These are phyloP conservation scores for Agelaius tricolor DNA, from an alignment of 2,113 vertebrate species.

Conservation along the genomic window DNA sequence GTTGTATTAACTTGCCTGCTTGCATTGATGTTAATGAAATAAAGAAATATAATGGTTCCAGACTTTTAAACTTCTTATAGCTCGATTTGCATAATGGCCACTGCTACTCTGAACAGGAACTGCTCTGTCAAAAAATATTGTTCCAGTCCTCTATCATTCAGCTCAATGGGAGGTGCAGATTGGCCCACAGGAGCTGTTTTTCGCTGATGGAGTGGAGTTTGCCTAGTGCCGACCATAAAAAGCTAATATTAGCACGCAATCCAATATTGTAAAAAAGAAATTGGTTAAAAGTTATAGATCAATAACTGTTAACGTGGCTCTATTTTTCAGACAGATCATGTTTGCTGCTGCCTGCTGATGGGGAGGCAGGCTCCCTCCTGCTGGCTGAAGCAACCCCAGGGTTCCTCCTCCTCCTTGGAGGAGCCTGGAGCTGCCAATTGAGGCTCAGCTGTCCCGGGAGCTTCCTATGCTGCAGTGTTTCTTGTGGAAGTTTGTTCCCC, in stretches of 20 bases:
- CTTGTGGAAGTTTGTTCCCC: neutral
- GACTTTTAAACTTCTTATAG: conserved; percentile 71
- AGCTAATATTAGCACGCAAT: neutral
- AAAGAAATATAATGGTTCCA: conserved; percentile 72
- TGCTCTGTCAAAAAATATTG: conserved; percentile 54
- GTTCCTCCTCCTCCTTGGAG: neutral
- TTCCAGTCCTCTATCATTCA: conserved; percentile 27
- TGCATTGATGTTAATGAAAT: conserved; percentile 55
- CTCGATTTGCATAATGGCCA: conserved; percentile 63
- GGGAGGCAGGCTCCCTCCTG: neutral
- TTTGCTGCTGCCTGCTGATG: neutral
- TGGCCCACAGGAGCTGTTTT: conserved; percentile 1
- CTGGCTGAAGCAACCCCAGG: neutral
- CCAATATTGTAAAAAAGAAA: conserved; percentile 40
- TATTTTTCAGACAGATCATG: conserved; percentile 21
- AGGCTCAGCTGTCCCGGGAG: neutral
- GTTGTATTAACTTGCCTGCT: neutral
- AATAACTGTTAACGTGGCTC: neutral
- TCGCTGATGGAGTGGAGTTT: conserved; percentile 25
- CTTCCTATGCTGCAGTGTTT: neutral
- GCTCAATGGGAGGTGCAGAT: neutral
- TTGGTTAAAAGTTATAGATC: conserved; percentile 60
- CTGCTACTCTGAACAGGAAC: conserved; percentile 20
- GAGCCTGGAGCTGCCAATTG: rapidly evolving
- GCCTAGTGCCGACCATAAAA: conserved; percentile 10